These are phyloP conservation scores for Nematopogon swammerdamellus DNA, from an alignment of 2,888 invertebrate genomes.

Conservation along the genomic window DNA sequence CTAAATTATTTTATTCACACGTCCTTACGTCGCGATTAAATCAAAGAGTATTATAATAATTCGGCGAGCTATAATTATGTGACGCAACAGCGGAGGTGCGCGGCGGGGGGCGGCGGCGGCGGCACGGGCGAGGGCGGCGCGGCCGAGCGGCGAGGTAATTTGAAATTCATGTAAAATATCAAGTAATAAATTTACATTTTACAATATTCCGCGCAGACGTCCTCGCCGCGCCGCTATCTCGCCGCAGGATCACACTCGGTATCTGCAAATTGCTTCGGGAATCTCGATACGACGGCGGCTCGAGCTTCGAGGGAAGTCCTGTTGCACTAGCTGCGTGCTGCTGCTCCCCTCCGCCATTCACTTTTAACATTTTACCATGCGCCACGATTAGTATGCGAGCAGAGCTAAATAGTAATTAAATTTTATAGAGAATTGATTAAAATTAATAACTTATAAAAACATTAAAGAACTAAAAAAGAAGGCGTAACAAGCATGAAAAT, in stretches of 20 bases:
- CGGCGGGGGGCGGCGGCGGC: conserved; percentile 32
- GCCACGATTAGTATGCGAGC: no score
- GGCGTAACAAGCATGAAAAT: no score
- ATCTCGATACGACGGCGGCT: background rate
- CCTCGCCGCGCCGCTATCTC: conserved; percentile 38
- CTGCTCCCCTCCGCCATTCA: no score
- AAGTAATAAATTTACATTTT: conserved; percentile 54
- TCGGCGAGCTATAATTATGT: conserved; percentile 45
- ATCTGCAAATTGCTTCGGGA: conserved; percentile 30
- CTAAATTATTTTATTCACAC: conserved; percentile 51
- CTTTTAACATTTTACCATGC: no score
- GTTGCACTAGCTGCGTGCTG: no score
- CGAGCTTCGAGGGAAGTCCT: background rate
- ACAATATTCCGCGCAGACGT: conserved; percentile 35
- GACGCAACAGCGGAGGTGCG: conserved; percentile 43
- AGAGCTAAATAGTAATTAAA: no score
- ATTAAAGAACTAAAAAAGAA: no score
- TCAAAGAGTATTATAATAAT: conserved; percentile 52
- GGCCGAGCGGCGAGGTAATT: conserved; percentile 39
- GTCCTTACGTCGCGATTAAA: conserved; percentile 47
- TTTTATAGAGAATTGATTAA: no score
- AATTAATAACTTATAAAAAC: no score
- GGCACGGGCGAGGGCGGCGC: conserved; percentile 36
- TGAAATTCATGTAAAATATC: conserved; percentile 52
- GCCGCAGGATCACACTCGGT: conserved; percentile 38